Conservation (phyloP, 1,140 invertebrate genomes). For the Drosophila serrata region DNA sequence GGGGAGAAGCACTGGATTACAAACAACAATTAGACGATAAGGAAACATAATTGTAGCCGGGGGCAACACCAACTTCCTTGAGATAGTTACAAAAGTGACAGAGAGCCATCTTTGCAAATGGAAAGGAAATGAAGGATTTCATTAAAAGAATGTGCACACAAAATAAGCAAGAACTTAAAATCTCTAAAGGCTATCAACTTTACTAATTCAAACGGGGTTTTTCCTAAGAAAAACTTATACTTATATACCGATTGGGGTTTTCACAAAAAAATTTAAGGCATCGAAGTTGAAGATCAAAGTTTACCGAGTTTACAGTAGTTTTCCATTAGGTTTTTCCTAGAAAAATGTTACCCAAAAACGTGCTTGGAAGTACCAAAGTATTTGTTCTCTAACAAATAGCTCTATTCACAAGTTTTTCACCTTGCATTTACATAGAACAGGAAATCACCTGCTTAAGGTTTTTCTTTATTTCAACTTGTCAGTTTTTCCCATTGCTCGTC, state of each 20-base stretch:
- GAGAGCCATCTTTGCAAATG: background rate
- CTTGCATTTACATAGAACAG: constrained; percentile 35
- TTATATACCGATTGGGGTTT: background rate
- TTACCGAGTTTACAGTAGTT: constrained; percentile 4
- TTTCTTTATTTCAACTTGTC: constrained; percentile 49
- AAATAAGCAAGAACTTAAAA: constrained; percentile 2
- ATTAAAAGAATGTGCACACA: constrained; percentile 23
- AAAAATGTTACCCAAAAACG: constrained; percentile 20
- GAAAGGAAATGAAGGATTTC: constrained; percentile 23
- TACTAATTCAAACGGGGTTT: background rate
- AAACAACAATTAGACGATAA: constrained; percentile 48
- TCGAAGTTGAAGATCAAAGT: background rate
- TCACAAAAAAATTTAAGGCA: background rate
- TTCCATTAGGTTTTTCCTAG: constrained; percentile 19
- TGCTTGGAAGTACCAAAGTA: constrained; percentile 20
- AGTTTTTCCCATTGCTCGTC: constrained; percentile 33
- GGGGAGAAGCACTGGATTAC: constrained; percentile 1
- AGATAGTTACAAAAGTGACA: constrained; percentile 15
- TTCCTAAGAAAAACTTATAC: background rate
- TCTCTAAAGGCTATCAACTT: background rate
- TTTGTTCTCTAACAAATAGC: constrained; percentile 6
- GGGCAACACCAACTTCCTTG: constrained; percentile 21
- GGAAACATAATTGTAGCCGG: constrained; percentile 38
- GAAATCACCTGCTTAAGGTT: constrained; percentile 54
- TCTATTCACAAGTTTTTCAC: constrained; percentile 13